phyloP scores from a whole-genome alignment of 2,888 invertebrate genomes.

The Phrixothrix hirtus region DNA sequence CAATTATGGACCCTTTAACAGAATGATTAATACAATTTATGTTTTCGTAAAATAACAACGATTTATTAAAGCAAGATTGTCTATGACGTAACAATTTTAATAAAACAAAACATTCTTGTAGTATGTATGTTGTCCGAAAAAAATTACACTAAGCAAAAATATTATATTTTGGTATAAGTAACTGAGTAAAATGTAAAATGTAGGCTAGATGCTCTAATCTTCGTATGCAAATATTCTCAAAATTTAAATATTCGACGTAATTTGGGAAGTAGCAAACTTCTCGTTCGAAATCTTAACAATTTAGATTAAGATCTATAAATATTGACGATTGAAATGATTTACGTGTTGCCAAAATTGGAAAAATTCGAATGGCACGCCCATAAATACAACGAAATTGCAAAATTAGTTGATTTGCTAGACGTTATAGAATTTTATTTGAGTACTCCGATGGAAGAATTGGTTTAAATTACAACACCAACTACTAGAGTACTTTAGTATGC shows the following conservation, averaged over 20 bases:
- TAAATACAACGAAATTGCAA: conserved; percentile 58
- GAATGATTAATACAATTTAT: too few species aligned
- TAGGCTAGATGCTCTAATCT: conserved; percentile 81
- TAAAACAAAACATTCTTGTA: too few species aligned
- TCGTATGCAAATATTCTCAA: conserved; percentile 79
- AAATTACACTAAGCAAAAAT: too few species aligned
- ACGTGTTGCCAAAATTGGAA: conserved; percentile 85
- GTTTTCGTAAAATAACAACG: too few species aligned
- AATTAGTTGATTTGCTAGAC: conserved; percentile 81
- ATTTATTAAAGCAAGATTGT: too few species aligned
- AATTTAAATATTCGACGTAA: conserved; percentile 78
- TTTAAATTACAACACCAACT: conserved; percentile 76
- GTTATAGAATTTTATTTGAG: conserved; percentile 64
- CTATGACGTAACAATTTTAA: too few species aligned
- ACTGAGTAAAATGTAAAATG: conserved; percentile 90
- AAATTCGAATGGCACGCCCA: conserved; percentile 51
- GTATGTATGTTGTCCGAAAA: too few species aligned
- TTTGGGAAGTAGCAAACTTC: conserved; percentile 74
- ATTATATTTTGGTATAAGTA: too few species aligned
- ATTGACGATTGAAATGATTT: conserved; percentile 86
- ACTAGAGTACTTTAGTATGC: conserved; percentile 88
- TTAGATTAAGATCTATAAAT: conserved; percentile 86
- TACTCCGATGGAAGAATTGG: conserved; percentile 64
- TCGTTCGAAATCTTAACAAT: conserved; percentile 81
- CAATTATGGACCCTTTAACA: too few species aligned